Evolutionary conservation across 1,140 invertebrate genomes (phyloP).

Genomic region (Hirudo medicinalis): DNA sequence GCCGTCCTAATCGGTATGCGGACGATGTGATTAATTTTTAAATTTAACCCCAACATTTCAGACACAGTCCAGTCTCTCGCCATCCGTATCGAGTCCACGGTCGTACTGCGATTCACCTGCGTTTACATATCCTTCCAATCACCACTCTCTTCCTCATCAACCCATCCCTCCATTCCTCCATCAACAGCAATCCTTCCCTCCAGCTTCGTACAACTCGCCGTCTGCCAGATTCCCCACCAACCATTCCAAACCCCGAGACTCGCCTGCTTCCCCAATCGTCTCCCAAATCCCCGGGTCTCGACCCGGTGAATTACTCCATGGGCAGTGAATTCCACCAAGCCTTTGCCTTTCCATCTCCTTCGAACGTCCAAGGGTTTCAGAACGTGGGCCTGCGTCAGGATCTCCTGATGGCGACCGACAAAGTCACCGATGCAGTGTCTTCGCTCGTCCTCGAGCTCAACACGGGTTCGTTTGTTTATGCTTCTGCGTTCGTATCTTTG

Average conservation of each 20-base stretch:
- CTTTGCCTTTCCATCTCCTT: background rate
- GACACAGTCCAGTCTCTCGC: background rate
- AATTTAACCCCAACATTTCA: background rate
- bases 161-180: background rate
- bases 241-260: background rate
- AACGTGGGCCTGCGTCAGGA: conserved; percentile 7
- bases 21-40: too few relatives aligned
- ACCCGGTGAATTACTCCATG: background rate
- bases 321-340: conserved; percentile 10
- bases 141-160: too few relatives aligned
- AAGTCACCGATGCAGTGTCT: conserved; percentile 10
- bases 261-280: background rate
- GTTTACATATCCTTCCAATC: too few relatives aligned
- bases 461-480: background rate
- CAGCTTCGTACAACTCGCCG: background rate
- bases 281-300: background rate
- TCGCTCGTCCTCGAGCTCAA: conserved; percentile 17
- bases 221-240: background rate
- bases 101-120: background rate
- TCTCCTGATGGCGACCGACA: conserved; percentile 7
- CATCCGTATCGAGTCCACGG: background rate
- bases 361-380: background rate
- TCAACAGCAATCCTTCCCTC: conserved; percentile 1
- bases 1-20: too few relatives aligned
- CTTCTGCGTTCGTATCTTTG: too few relatives aligned